Evolutionary conservation across 2,888 invertebrate genomes (phyloP), one percentile per base, ranked within the genome.

Genomic region (Eueremaeus valkanovi): DNA sequence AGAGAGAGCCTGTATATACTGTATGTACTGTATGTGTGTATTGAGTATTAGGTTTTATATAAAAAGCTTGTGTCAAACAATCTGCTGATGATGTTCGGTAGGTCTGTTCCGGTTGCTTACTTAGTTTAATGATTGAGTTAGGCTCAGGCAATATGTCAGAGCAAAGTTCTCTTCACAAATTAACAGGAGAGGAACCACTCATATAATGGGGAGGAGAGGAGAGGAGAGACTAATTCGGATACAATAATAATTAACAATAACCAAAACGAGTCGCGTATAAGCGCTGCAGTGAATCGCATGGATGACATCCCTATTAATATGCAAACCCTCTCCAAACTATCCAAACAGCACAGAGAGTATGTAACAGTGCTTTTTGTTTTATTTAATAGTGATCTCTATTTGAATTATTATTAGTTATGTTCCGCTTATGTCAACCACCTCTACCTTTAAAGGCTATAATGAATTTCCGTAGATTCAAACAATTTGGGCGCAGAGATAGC

Each of bases 41-140:
- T 21, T 51, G 3, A 29, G 33, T 63, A 63, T 63, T 63, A 18
- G 61, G 61, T 63, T 63, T 63, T 18, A 33, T 63, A 63, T 63
- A 18, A 63, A 55, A 63, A n/a, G n/a, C 27, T 24, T 36, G 36
- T 66, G 66, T 66, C 21, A 13, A 68, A 68, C 68, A 68, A 21
- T 31, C 21, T 21, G 68, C n/a, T 68, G 68, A 68, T 68, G 68
- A 68, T 36, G 36, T 36, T 68, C 13, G 68, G 68, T 68, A 68
- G 40, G 68, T 68, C 68, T 36, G 68, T 68, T 68, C 68, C 68
- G 68, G 68, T 68, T 68, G 68, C 68, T 68, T 68, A 68, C 68
- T 36, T 68, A 42, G 68, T 68, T 68, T 68, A 68, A 68, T 68
- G 68, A 68, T 68, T 68, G 40, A 8, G 16, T 42, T 24, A 55